These are phyloP conservation scores for Prosopocoilus inquinatus DNA, from an alignment of 2,888 invertebrate genomes.

Conservation along the genomic window DNA sequence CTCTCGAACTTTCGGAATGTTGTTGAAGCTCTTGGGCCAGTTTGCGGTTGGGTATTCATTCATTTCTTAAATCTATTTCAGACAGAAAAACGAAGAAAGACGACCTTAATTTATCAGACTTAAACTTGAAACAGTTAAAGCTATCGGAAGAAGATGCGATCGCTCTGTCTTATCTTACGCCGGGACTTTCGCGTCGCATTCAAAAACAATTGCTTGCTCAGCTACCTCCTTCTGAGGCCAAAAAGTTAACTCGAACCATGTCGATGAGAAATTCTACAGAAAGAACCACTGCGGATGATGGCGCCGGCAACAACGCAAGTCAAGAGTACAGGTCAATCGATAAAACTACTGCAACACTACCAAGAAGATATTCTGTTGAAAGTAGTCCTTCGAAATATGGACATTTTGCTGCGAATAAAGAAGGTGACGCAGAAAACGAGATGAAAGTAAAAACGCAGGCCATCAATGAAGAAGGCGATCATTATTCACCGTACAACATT, in stretches of 20 bases:
- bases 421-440: not conserved
- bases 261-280: constrained; percentile 50
- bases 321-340: not conserved
- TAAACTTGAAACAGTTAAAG: constrained; percentile 67
- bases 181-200: constrained; percentile 68
- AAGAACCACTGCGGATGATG: constrained; percentile 8
- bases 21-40: not conserved
- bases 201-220: constrained; percentile 70
- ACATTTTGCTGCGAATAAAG: constrained; percentile 6
- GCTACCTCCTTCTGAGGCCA: constrained; percentile 67
- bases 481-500: not conserved
- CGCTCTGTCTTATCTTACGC: constrained; percentile 67
- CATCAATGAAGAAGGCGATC: not conserved
- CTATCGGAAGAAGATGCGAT: constrained; percentile 69
- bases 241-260: constrained; percentile 64
- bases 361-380: constrained; percentile 46
- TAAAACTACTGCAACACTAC: constrained; percentile 41
- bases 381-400: constrained; percentile 26
- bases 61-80: constrained; percentile 33
- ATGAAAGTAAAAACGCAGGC: not conserved
- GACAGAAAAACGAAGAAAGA: constrained; percentile 41
- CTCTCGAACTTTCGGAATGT: constrained; percentile 4
- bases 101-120: constrained; percentile 52
- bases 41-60: not conserved
- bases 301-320: constrained; percentile 1